Evolutionary conservation across 2,113 vertebrate genomes (phyloP), one percentile per base, ranked within the genome.

Genomic region (Catharus minimus): DNA sequence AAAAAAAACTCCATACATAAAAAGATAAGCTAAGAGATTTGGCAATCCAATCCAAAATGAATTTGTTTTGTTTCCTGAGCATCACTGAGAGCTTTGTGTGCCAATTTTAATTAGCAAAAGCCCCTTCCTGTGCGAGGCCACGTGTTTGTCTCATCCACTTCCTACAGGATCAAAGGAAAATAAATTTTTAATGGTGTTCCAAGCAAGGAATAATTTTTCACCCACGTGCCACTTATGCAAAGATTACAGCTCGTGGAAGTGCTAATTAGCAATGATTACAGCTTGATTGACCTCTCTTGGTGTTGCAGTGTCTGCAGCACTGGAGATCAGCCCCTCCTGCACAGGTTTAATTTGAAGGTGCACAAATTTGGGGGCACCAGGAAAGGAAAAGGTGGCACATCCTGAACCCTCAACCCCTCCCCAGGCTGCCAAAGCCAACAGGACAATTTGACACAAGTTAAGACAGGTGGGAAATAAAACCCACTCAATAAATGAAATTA

Each of bases 101-200:
- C 14, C 60, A 83, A 38, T 77, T 89, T 88, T 82, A 88, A 91
- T 46, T 87, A 86, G 85, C 66, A 91, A 62, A 67, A 90, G 18
- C 10, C 55, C 81, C 83, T 90, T 93, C 66, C 90, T 82, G 58
- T 50, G 78, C 0, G 0, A 82, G 61, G 64, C 77, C 61, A 22
- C 2, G 30, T 66, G 74, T 77, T 68, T 41, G 62, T 57, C 74
- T 86, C 86, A 19, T 30, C 86, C 26, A 30, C 19, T 50, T 46
- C 49, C 81, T 65, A 17, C 33, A 79, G 67, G 56, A 92, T 66
- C 83, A 95, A 86, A 84, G 27, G 69, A 79, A 90, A 93, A 94
- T 87, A 49, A 57, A 76, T 82, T 89, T 93, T 90, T 95, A 90
- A 94, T 94, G 65, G 47, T n/a, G 72, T 88, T 88, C 47, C 10